Conservation (phyloP, 1,140 invertebrate species). For the Anoplolepis gracilipes region DNA sequence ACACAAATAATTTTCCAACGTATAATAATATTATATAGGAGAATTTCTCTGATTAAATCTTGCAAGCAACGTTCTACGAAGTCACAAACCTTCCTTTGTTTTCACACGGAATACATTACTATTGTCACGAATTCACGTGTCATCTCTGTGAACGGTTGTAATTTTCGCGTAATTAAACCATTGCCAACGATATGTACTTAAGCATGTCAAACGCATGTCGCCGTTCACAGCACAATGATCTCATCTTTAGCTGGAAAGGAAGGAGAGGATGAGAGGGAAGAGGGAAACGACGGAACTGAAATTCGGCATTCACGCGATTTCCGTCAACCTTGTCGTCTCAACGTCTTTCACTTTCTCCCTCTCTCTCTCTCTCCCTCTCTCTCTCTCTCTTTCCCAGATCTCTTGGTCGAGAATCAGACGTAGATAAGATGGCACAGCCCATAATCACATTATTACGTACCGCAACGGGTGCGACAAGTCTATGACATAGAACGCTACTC, state of each 20-base stretch:
- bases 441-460: slow-evolving; percentile 59
- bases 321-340: slow-evolving; percentile 22
- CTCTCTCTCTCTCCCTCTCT: no score
- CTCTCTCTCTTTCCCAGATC: background rate
- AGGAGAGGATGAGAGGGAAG: background rate
- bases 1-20: background rate
- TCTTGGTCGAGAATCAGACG: slow-evolving; percentile 11
- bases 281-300: background rate
- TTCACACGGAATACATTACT: background rate
- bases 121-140: background rate
- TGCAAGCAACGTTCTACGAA: background rate
- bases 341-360: background rate
- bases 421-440: slow-evolving; percentile 27
- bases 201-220: slow-evolving; percentile 26
- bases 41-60: background rate
- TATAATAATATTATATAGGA: background rate
- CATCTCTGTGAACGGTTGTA: slow-evolving; percentile 5
- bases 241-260: background rate
- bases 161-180: slow-evolving; percentile 48
- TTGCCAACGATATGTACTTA: slow-evolving; percentile 26
- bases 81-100: background rate
- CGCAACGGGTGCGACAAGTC: slow-evolving; percentile 52
- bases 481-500: slow-evolving; percentile 24
- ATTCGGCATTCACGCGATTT: slow-evolving; percentile 44
- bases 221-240: slow-evolving; percentile 16